These are phyloP conservation scores for Aproaerema taeniolella DNA, from an alignment of 2,888 invertebrate species.

Conservation along the genomic window DNA sequence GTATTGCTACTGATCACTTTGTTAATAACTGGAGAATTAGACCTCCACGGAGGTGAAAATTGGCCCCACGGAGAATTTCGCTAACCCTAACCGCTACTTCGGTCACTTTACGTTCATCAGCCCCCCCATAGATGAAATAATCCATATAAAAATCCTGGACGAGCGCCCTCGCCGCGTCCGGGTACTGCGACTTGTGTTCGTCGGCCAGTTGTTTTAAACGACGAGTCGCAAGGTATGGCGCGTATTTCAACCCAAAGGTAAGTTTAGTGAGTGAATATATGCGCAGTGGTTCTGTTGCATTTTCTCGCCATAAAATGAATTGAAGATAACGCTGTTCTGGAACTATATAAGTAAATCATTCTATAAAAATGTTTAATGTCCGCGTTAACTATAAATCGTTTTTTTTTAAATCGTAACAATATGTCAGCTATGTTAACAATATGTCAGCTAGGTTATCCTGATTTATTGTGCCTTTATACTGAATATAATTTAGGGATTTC, in stretches of 20 bases:
- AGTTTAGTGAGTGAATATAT: constrained; percentile 16
- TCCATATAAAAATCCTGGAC: constrained; percentile 8
- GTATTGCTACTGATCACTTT: neutral
- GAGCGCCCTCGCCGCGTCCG: constrained; percentile 3
- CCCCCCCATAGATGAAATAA: constrained; percentile 3
- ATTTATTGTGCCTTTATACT: constrained; percentile 10
- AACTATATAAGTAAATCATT: constrained; percentile 11
- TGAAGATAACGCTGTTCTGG: constrained; percentile 6
- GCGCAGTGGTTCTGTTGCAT: constrained; percentile 6
- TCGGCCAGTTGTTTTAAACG: constrained; percentile 15
- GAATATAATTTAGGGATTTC: constrained; percentile 11
- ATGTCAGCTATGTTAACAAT: constrained; percentile 13
- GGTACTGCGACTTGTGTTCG: constrained; percentile 5
- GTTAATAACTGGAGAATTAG: constrained; percentile 10
- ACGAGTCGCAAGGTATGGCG: constrained; percentile 16
- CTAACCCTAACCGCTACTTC: constrained; percentile 3
- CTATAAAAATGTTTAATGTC: constrained; percentile 15
- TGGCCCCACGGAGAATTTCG: constrained; percentile 5
- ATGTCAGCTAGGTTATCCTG: too few relatives aligned
- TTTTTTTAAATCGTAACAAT: constrained; percentile 10
- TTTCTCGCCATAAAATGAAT: constrained; percentile 15
- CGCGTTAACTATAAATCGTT: constrained; percentile 10
- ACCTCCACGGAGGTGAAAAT: constrained; percentile 13
- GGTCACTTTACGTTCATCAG: constrained; percentile 5
- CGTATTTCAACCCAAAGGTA: constrained; percentile 16